Evolutionary conservation across 2,797 vertebrate genomes (phyloP).

Genomic region (Sardinella longiceps): DNA sequence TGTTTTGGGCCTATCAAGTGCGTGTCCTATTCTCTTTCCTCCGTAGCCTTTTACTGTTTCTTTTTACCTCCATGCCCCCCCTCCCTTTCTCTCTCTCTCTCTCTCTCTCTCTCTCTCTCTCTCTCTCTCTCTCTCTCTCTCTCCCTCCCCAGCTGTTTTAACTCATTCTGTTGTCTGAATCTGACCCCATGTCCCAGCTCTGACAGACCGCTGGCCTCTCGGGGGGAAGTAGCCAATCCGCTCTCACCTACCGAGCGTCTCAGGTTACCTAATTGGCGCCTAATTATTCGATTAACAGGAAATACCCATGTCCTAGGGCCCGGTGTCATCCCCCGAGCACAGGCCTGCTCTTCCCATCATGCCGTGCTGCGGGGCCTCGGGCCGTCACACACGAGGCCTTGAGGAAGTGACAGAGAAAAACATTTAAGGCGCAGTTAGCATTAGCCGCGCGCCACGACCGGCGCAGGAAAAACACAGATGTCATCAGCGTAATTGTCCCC

Average conservation of each 20-base stretch:
- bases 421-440: conserved; percentile 50
- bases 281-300: conserved; percentile 67
- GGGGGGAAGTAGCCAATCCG: conserved; percentile 49
- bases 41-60: not conserved
- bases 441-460: conserved; percentile 68
- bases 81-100: conserved; percentile 34
- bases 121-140: conserved; percentile 9
- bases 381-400: conserved; percentile 55
- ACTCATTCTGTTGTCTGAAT: conserved; percentile 55
- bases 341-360: conserved; percentile 45
- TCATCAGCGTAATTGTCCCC: not conserved
- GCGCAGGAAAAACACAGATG: conserved; percentile 39
- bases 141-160: conserved; percentile 62
- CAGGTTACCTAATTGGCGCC: conserved; percentile 60
- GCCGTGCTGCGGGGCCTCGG: not conserved
- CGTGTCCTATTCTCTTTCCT: not conserved
- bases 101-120: conserved; percentile 27
- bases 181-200: conserved; percentile 56
- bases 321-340: not conserved
- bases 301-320: conserved; percentile 27
- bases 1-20: not conserved
- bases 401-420: conserved; percentile 61
- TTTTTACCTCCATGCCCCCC: not conserved
- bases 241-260: conserved; percentile 54
- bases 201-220: conserved; percentile 52